Base-by-base conservation (phyloP, 2,888 invertebrate species). In the Eupithecia insigniata region DNA sequence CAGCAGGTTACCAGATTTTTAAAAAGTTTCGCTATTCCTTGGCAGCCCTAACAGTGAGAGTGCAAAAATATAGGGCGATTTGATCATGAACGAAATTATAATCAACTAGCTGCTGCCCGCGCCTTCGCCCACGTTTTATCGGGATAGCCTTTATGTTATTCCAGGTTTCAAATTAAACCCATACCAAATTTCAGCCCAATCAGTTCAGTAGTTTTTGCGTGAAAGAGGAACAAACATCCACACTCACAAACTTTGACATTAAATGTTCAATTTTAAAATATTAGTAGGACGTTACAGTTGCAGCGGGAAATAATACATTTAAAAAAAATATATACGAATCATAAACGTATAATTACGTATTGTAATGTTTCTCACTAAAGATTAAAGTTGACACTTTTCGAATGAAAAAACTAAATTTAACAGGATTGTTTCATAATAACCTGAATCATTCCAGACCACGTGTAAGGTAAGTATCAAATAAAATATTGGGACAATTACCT, bases 1-100 rank as follows among this genome's bases (percentile, higher is more conserved):
- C 39, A 4, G n/a, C 18, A 46, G 51, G 51, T 51, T n/a, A n/a
- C n/a, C n/a, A 0, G n/a, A 12, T 1, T 12, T 60, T 18, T 51
- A 51, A 22, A 22, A 55, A 4, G 5, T 26, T 55, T 55, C 5
- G 22, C 26, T 55, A 3, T 55, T 51, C 12, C 30, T 30, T 62
- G 34, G 14, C 64, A 64, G 1, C 64, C 64, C 64, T 64, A 62
- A 64, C 26, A 26, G 14, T 10, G 8, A 39, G 36, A 22, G 26
- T 39, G 7, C 2, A 69, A 64, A 69, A 68, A 68, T 68, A 68
- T 68, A 61, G 61, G 43, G 30, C 61, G 60, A 68, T 61, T 68
- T 61, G 43, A 68, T 68, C 61, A 68, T 7, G 32, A 22, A 55
- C 34, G n/a, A 58, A 70, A 58, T 60, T 36, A 36, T 67, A n/a